phyloP scores from a whole-genome alignment of 1,140 invertebrate genomes.

The Microplitis demolitor region DNA sequence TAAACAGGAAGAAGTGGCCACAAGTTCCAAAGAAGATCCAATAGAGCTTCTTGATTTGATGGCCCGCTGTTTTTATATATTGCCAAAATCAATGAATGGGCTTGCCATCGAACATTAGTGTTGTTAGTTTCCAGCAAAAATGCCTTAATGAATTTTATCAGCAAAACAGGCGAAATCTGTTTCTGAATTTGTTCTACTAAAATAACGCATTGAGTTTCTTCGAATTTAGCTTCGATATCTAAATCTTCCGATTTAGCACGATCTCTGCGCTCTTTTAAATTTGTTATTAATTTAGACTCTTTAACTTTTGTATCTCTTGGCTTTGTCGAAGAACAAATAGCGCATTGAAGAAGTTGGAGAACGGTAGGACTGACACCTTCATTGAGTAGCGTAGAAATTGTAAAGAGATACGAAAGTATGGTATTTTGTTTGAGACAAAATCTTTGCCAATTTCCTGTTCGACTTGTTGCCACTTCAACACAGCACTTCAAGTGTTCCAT shows the following conservation, averaged over 20 bases:
- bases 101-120: conserved; percentile 92
- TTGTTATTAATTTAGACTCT: conserved; percentile 33
- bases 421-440: conserved; percentile 83
- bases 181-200: conserved; percentile 76
- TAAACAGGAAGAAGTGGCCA: conserved; percentile 91
- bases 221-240: conserved; percentile 70
- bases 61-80: conserved; percentile 83
- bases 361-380: conserved; percentile 93
- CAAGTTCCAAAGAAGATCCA: conserved; percentile 86
- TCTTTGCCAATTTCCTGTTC: conserved; percentile 95
- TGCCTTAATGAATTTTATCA: conserved; percentile 84
- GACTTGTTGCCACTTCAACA: conserved; percentile 86
- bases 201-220: conserved; percentile 72
- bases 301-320: conserved; percentile 50
- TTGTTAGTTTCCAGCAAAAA: conserved; percentile 94
- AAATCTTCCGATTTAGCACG: conserved; percentile 74
- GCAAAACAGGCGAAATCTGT: conserved; percentile 69
- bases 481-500: conserved; percentile 96
- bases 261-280: conserved; percentile 61
- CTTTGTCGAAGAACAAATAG: conserved; percentile 71
- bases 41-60: conserved; percentile 76
- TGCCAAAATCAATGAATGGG: conserved; percentile 84
- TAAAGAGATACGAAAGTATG: conserved; percentile 62
- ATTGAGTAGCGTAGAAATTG: conserved; percentile 71
- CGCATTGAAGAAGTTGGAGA: conserved; percentile 86